A percentile compares a stretch with the other conserved stretches of the same genome.
Evolutionary conservation across 2,113 vertebrate species (phyloP).

Genomic region (Columba janthina): DNA sequence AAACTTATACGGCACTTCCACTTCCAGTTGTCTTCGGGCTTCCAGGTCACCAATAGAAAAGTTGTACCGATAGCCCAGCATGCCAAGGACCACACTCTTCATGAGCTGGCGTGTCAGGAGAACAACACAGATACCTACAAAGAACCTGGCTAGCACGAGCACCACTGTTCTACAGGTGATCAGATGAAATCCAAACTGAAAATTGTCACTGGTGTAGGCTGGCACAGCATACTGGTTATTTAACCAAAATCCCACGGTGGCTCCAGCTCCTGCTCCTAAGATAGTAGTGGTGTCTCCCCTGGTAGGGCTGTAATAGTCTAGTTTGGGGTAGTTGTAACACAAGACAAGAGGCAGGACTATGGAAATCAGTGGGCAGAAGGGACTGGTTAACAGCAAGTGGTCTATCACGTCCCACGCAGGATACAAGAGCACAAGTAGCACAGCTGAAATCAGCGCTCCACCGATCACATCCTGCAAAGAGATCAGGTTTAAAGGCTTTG

Average conservation of each 20-base stretch:
- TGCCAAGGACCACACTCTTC: slow-evolving; percentile 75
- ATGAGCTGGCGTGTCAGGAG: slow-evolving; percentile 78
- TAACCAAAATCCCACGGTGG: slow-evolving; percentile 87
- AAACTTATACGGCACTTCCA: slow-evolving; percentile 94
- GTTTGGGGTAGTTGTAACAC: slow-evolving; percentile 88
- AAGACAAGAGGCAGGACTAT: slow-evolving; percentile 80
- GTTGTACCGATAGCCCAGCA: slow-evolving; percentile 77
- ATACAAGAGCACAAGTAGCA: slow-evolving; percentile 78
- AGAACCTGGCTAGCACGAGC: slow-evolving; percentile 64
- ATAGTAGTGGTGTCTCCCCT: slow-evolving; percentile 92
- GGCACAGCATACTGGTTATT: slow-evolving; percentile 69
- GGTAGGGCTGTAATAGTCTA: slow-evolving; percentile 91
- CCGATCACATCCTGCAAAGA: slow-evolving; percentile 88
- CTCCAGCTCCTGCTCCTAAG: slow-evolving; percentile 81
- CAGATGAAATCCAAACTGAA: slow-evolving; percentile 60
- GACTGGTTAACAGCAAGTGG: slow-evolving; percentile 80
- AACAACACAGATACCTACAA: slow-evolving; percentile 75
- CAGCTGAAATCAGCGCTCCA: slow-evolving; percentile 79
- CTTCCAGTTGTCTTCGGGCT: slow-evolving; percentile 82
- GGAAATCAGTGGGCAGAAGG: slow-evolving; percentile 78
- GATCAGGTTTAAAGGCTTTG: background rate
- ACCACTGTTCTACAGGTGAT: background rate
- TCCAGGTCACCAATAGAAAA: slow-evolving; percentile 68
- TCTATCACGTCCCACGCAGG: slow-evolving; percentile 88
- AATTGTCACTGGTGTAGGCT: background rate